Conservation (phyloP, 1,140 invertebrate genomes). For the Pseudoatta argentina region DNA sequence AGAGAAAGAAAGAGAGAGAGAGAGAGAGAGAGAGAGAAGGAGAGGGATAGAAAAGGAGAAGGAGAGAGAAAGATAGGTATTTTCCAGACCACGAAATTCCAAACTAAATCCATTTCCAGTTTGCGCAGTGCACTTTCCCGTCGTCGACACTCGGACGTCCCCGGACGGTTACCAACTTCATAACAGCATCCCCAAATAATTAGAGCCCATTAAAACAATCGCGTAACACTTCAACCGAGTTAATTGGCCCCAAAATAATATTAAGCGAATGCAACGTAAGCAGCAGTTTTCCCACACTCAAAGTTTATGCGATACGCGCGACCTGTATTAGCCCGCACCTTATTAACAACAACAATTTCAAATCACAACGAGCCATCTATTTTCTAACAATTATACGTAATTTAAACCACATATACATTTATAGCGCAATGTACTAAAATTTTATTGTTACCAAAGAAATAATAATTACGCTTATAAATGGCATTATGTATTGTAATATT, state of each 20-base stretch:
- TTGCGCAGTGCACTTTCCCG: slow-evolving; percentile 61
- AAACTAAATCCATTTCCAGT: slow-evolving; percentile 74
- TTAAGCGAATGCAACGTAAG: slow-evolving; percentile 54
- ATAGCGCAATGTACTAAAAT: neutral
- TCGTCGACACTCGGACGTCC: slow-evolving; percentile 54
- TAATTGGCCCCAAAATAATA: slow-evolving; percentile 68
- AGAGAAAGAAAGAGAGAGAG: neutral
- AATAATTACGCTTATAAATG: neutral
- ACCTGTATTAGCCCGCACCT: neutral
- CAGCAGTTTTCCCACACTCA: slow-evolving; percentile 43
- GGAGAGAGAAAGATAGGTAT: neutral
- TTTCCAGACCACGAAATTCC: slow-evolving; percentile 65
- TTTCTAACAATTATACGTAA: neutral
- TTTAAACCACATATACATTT: neutral
- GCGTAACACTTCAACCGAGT: slow-evolving; percentile 52
- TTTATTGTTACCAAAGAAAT: neutral
- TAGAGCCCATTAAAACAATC: slow-evolving; percentile 68
- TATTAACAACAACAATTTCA: slow-evolving; percentile 31
- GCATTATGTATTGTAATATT: neutral
- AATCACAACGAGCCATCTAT: slow-evolving; percentile 10
- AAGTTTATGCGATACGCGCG: slow-evolving; percentile 50
- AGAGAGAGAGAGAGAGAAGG: neutral
- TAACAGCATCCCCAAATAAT: slow-evolving; percentile 69
- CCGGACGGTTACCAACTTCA: slow-evolving; percentile 66
- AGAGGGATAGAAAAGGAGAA: neutral